Percentiles rank a stretch among this genome's conserved stretches.
Evolutionary conservation across 2,113 vertebrate genomes (phyloP).

Genomic region (Pelvicachromis taeniatus): DNA sequence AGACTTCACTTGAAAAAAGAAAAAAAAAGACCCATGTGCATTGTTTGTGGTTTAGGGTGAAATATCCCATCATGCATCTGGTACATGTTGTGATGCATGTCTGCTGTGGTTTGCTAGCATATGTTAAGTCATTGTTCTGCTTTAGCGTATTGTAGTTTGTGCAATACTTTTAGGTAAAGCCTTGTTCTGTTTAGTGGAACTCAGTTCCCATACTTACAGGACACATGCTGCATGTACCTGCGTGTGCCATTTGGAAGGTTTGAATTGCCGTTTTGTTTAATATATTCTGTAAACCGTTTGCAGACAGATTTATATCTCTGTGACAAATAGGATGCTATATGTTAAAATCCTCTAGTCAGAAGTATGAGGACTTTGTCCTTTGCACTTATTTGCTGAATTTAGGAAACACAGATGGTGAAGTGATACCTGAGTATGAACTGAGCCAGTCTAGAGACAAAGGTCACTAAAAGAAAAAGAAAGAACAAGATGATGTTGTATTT

Average conservation of each 20-base stretch:
- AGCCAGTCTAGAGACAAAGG: background rate
- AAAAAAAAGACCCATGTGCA: background rate
- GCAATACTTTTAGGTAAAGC: background rate
- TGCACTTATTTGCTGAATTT: background rate
- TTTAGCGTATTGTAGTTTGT: background rate
- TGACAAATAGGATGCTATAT: background rate
- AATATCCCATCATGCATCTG: background rate
- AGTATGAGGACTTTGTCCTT: background rate
- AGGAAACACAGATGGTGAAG: background rate
- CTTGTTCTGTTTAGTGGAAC: background rate
- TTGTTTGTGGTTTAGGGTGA: background rate
- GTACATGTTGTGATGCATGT: background rate
- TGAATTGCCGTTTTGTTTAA: background rate
- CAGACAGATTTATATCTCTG: background rate
- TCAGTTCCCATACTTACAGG: slow-evolving; percentile 9
- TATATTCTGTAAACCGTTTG: background rate
- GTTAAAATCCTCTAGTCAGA: background rate
- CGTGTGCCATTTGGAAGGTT: background rate
- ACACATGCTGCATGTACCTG: background rate
- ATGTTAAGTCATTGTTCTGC: background rate
- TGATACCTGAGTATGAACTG: background rate
- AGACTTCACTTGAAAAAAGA: background rate
- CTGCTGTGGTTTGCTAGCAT: background rate
- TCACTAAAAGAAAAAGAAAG: background rate
- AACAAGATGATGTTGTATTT: background rate